A percentile compares a stretch with the other conserved stretches of the same genome.
phyloP scores from a whole-genome alignment of 2,113 vertebrate genomes.

The Campylomormyrus tamandua region DNA sequence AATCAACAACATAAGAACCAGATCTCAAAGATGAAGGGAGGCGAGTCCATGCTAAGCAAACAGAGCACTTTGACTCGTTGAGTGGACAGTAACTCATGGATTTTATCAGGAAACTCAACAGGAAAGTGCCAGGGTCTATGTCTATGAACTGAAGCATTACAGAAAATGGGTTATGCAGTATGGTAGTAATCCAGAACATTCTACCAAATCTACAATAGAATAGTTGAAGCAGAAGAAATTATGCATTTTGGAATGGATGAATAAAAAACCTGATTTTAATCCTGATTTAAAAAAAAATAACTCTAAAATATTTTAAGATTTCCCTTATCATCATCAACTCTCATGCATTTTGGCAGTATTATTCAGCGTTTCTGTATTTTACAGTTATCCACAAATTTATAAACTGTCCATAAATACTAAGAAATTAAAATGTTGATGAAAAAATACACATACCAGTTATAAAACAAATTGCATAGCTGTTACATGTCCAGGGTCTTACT shows the following conservation, averaged over 20 bases:
- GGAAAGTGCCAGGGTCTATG: not conserved
- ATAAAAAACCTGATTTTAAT: not conserved
- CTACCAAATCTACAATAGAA: not conserved
- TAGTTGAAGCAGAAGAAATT: not conserved
- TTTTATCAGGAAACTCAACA: not conserved
- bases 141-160: not conserved
- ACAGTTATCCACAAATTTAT: not conserved
- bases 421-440: not conserved
- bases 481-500: not conserved
- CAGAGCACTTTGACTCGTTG: not conserved
- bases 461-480: not conserved
- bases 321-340: not conserved
- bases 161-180: not conserved
- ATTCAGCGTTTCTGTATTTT: not conserved
- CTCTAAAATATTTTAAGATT: not conserved
- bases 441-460: not conserved
- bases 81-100: not conserved
- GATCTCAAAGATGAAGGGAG: not conserved
- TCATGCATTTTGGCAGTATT: not conserved
- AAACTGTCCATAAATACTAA: not conserved
- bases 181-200: not conserved
- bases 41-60: not conserved
- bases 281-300: not conserved
- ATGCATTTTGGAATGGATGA: not conserved
- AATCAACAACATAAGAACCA: not conserved